phyloP scores from a whole-genome alignment of 2,113 vertebrate species.

The Dicrurus megarhynchus region DNA sequence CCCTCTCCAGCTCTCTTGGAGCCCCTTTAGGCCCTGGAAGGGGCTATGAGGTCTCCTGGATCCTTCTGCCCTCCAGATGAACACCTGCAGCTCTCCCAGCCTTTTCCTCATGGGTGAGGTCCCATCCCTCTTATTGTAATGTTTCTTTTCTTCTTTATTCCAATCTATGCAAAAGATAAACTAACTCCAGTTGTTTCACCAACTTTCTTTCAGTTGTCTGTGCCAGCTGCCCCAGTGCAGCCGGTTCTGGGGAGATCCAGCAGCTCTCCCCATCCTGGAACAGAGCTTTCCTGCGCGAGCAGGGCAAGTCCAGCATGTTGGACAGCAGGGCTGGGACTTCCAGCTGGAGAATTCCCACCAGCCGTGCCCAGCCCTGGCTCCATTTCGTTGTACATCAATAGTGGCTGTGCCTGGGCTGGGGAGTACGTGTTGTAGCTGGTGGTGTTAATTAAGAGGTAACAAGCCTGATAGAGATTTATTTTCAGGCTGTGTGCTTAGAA shows the following conservation, averaged over 20 bases:
- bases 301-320: neutral
- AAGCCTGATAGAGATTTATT: constrained; percentile 35
- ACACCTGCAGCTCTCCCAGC: neutral
- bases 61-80: neutral
- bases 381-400: neutral
- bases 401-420: neutral
- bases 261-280: neutral
- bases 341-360: neutral
- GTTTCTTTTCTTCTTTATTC: neutral
- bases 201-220: neutral
- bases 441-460: constrained; percentile 46
- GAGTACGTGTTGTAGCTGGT: neutral
- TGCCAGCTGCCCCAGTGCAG: neutral
- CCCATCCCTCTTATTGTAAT: neutral
- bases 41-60: neutral
- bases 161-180: neutral
- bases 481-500: constrained; percentile 16
- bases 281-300: neutral
- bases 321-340: neutral
- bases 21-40: neutral
- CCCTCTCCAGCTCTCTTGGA: neutral
- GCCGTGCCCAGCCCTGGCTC: neutral
- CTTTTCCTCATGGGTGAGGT: neutral
- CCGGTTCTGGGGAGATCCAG: neutral
- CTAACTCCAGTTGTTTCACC: neutral